Evolutionary conservation across 2,888 invertebrate genomes (phyloP).

Genomic region (Leptopilina syphax): DNA sequence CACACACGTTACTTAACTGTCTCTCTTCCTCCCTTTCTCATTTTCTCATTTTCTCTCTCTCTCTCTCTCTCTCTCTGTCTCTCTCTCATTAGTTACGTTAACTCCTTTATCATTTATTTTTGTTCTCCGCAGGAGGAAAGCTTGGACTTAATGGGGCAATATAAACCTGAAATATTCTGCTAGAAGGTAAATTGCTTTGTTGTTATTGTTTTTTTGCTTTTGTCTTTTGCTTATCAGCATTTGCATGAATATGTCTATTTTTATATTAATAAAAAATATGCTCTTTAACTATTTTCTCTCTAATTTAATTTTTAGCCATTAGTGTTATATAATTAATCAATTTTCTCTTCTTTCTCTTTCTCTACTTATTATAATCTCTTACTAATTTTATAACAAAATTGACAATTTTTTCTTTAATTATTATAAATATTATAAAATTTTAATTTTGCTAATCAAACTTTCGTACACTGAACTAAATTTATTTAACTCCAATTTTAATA

Average conservation of each 20-base stretch:
- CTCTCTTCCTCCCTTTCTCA: not conserved
- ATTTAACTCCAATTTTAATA: too few species aligned
- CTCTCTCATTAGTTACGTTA: constrained; percentile 62
- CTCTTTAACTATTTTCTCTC: not conserved
- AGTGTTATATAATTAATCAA: not conserved
- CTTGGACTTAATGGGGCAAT: constrained; percentile 88
- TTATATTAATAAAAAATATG: constrained; percentile 12
- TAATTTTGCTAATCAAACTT: too few species aligned
- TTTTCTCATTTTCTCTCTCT: not conserved
- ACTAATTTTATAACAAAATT: too few species aligned
- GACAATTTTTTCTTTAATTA: too few species aligned
- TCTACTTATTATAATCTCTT: not conserved
- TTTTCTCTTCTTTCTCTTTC: not conserved
- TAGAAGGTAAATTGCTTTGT: constrained; percentile 81
- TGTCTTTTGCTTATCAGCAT: constrained; percentile 52
- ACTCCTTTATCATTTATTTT: constrained; percentile 79
- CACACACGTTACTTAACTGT: not conserved
- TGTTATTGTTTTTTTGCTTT: constrained; percentile 74
- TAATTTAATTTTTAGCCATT: not conserved
- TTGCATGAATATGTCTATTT: constrained; percentile 48
- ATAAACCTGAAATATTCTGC: constrained; percentile 89
- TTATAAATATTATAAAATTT: too few species aligned
- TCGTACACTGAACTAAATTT: too few species aligned
- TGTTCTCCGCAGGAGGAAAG: constrained; percentile 82
- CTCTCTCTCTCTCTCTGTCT: constrained; percentile 22